phyloP scores from a whole-genome alignment of 2,888 invertebrate species.

The Byasa hedistus region DNA sequence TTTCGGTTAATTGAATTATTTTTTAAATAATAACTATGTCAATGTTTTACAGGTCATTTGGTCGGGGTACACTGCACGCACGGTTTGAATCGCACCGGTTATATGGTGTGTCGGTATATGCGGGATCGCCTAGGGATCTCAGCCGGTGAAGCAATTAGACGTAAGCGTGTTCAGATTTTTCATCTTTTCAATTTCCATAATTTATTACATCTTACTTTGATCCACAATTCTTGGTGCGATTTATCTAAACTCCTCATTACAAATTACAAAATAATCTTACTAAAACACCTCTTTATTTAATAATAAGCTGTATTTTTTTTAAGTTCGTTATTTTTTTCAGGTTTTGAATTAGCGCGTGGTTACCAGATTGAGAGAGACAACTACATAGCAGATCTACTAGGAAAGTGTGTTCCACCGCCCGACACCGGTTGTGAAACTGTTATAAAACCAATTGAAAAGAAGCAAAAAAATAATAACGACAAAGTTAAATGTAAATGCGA shows the following conservation, averaged over 20 bases:
- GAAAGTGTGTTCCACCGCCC: conserved; percentile 44
- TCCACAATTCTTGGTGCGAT: too few relatives aligned
- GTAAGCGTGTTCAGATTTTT: conserved; percentile 60
- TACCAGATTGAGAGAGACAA: conserved; percentile 82
- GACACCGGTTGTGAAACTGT: conserved; percentile 44
- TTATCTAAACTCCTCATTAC: too few relatives aligned
- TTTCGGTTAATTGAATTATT: too few relatives aligned
- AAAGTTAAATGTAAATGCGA: background rate
- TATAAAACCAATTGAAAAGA: conserved; percentile 40
- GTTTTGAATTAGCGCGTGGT: conserved; percentile 83
- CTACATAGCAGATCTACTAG: conserved; percentile 72
- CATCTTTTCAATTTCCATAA: background rate
- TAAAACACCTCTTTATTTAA: background rate
- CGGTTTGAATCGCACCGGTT: conserved; percentile 89
- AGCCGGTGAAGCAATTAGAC: conserved; percentile 78
- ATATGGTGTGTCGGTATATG: conserved; percentile 88
- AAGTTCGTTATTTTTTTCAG: conserved; percentile 59
- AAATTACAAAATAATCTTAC: too few relatives aligned
- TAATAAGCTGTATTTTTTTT: conserved; percentile 1
- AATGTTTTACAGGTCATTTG: conserved; percentile 45
- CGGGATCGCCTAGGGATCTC: conserved; percentile 80
- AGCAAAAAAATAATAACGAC: conserved; percentile 12
- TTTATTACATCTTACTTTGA: background rate
- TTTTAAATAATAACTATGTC: background rate
- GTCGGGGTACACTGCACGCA: conserved; percentile 92